phyloP scores from a whole-genome alignment of 2,888 invertebrate genomes.

The Seira sanloemensis region DNA sequence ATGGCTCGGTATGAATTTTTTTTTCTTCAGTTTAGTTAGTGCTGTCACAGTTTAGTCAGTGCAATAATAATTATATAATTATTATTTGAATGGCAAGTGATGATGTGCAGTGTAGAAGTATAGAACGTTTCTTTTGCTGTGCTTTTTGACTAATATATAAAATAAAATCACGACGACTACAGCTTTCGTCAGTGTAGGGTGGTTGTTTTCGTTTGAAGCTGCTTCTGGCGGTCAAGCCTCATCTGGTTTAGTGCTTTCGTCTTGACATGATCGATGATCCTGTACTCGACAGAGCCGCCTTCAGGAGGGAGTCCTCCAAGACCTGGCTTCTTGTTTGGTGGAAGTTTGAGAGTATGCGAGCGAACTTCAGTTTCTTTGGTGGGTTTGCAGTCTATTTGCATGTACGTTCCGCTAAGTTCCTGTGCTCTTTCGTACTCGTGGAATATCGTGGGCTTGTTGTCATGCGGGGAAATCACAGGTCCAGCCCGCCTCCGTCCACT shows the following conservation, averaged over 20 bases:
- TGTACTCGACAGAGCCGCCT: constrained; percentile 71
- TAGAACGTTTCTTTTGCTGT: no score
- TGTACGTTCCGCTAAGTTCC: constrained; percentile 70
- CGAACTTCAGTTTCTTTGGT: constrained; percentile 53
- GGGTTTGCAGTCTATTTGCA: constrained; percentile 71
- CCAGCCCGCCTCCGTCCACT: constrained; percentile 57
- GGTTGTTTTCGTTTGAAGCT: no score
- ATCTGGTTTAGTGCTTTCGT: constrained; percentile 73
- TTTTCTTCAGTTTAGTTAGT: no score
- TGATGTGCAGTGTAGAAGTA: no score
- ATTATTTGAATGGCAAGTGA: no score
- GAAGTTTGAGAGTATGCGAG: constrained; percentile 49
- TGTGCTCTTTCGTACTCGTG: constrained; percentile 63
- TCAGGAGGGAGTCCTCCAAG: constrained; percentile 10
- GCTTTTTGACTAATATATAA: no score
- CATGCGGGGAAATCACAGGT: constrained; percentile 69
- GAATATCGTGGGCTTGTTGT: constrained; percentile 56
- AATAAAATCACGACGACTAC: no score
- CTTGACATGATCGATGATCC: constrained; percentile 72
- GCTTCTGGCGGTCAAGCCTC: constrained; percentile 69
- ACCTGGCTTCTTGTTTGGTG: constrained; percentile 42
- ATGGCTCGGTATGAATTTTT: no score
- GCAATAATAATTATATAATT: no score
- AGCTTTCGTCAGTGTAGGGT: no score
- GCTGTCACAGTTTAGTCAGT: no score